A percentile compares a stretch with the other conserved stretches of the same genome.
These are phyloP conservation scores for Dallia pectoralis DNA, from an alignment of 2,797 vertebrate species.

Conservation along the genomic window DNA sequence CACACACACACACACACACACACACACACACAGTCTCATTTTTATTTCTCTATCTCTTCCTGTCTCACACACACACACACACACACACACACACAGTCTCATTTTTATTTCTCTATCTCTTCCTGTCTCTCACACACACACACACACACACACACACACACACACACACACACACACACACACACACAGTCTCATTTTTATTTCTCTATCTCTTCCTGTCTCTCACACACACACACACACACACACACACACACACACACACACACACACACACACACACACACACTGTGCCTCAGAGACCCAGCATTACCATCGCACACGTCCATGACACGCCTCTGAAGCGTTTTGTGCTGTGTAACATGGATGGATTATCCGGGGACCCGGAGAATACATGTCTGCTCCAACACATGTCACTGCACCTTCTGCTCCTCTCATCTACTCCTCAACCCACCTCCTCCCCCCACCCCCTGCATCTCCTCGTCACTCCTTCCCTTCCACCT, in stretches of 20 bases:
- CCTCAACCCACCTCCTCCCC: background rate
- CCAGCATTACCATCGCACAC: background rate
- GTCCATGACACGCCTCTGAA: slow-evolving; percentile 2
- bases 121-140: slow-evolving; percentile 1
- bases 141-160: slow-evolving; percentile 1
- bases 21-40: slow-evolving; percentile 1
- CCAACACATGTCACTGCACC: background rate
- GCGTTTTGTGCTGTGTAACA: slow-evolving; percentile 18
- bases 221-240: background rate
- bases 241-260: background rate
- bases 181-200: no score
- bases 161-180: background rate
- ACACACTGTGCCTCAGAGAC: background rate
- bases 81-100: slow-evolving; percentile 5
- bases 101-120: background rate
- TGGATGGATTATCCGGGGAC: slow-evolving; percentile 11
- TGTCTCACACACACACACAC: background rate
- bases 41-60: no score
- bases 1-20: background rate
- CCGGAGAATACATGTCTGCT: slow-evolving; percentile 24
- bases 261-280: background rate
- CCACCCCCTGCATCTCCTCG: background rate
- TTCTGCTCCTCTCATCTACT: slow-evolving; percentile 4
- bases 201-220: no score
- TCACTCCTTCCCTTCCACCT: background rate